phyloP scores from a whole-genome alignment of 2,797 vertebrate species.

The Crocodylus rhombifer region DNA sequence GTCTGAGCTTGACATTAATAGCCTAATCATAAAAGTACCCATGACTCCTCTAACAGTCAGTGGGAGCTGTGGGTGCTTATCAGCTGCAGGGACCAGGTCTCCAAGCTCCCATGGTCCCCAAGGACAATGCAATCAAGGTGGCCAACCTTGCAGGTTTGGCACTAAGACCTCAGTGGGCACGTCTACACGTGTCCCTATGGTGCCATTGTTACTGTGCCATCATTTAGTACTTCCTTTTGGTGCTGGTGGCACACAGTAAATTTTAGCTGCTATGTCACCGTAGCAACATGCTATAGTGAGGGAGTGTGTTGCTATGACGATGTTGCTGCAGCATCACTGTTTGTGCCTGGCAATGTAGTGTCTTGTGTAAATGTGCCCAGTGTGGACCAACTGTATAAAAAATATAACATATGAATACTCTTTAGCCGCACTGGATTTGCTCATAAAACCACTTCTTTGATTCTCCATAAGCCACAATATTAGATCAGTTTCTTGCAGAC shows the following conservation, averaged over 20 bases:
- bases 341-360: no score
- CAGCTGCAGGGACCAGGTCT: neutral
- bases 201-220: no score
- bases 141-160: neutral
- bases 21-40: neutral
- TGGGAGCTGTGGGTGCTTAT: neutral
- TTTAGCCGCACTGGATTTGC: slow-evolving; percentile 44
- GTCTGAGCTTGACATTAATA: neutral
- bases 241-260: no score
- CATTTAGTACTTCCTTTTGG: no score
- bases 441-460: slow-evolving; percentile 29
- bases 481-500: neutral
- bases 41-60: neutral
- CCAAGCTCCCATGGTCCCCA: neutral
- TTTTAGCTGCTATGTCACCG: no score
- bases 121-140: neutral
- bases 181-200: no score
- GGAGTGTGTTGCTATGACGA: no score
- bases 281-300: no score
- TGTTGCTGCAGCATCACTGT: no score
- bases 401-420: slow-evolving; percentile 42
- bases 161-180: neutral
- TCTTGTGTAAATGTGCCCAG: neutral
- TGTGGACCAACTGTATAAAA: slow-evolving; percentile 44
- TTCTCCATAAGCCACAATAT: slow-evolving; percentile 22